Conservation (phyloP, 2,797 vertebrate genomes). For the Catostomus latipinnis region DNA sequence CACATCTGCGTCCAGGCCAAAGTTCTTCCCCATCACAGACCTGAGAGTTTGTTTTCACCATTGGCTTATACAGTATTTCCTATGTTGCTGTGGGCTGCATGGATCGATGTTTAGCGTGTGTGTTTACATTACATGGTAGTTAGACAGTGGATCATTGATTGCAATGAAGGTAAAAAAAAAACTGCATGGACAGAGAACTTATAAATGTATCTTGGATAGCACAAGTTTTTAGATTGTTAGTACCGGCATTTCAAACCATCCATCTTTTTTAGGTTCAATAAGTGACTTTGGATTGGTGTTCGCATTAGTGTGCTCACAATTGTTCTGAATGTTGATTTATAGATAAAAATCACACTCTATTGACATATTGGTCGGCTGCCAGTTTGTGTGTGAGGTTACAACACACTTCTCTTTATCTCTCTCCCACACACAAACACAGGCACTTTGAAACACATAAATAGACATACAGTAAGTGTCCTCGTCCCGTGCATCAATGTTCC, state of each 20-base stretch:
- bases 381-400: slow-evolving; percentile 48
- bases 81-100: slow-evolving; percentile 53
- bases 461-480: slow-evolving; percentile 50
- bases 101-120: slow-evolving; percentile 56
- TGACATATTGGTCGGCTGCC: slow-evolving; percentile 47
- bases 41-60: slow-evolving; percentile 43
- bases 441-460: slow-evolving; percentile 49
- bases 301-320: slow-evolving; percentile 41
- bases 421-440: slow-evolving; percentile 35
- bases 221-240: slow-evolving; percentile 1
- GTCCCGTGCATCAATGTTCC: slow-evolving; percentile 54
- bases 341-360: slow-evolving; percentile 51
- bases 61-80: slow-evolving; percentile 48
- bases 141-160: slow-evolving; percentile 40
- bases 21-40: slow-evolving; percentile 42
- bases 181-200: slow-evolving; percentile 31
- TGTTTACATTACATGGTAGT: slow-evolving; percentile 54
- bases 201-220: not conserved
- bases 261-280: not conserved
- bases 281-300: slow-evolving; percentile 39
- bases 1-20: slow-evolving; percentile 38
- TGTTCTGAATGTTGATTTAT: slow-evolving; percentile 50
- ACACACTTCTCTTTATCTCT: slow-evolving; percentile 47
- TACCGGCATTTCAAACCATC: not conserved
- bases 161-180: slow-evolving; percentile 43